phyloP scores from a whole-genome alignment of 2,888 invertebrate genomes.

The Amblyjoppa fuscipennis region DNA sequence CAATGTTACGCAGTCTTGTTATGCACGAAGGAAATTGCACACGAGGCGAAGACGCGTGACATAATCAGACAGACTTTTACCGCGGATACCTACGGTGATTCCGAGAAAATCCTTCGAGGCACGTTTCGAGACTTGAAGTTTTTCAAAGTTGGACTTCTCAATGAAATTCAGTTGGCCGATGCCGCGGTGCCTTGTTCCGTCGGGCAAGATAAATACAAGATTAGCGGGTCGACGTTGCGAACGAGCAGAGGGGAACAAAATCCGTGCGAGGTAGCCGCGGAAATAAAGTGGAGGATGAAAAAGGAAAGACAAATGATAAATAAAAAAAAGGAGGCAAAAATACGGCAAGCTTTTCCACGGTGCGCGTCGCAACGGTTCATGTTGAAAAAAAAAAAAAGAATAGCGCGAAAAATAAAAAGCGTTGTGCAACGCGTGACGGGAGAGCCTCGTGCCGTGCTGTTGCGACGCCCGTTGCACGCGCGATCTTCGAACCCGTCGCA shows the following conservation, averaged over 20 bases:
- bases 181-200: slow-evolving; percentile 27
- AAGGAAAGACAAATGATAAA: not conserved
- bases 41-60: slow-evolving; percentile 33
- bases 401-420: slow-evolving; percentile 9
- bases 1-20: slow-evolving; percentile 20
- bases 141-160: slow-evolving; percentile 63
- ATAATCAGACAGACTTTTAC: slow-evolving; percentile 57
- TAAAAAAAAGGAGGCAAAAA: slow-evolving; percentile 40
- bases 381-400: slow-evolving; percentile 2
- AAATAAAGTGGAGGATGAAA: slow-evolving; percentile 6
- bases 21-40: slow-evolving; percentile 39
- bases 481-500: not conserved
- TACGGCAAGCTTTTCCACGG: slow-evolving; percentile 45
- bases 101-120: slow-evolving; percentile 44
- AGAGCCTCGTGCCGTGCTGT: slow-evolving; percentile 18
- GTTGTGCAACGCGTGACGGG: slow-evolving; percentile 10
- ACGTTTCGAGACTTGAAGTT: slow-evolving; percentile 29
- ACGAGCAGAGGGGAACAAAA: slow-evolving; percentile 20
- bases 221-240: slow-evolving; percentile 30
- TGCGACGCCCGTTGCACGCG: not conserved
- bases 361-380: slow-evolving; percentile 10
- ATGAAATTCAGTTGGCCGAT: slow-evolving; percentile 65
- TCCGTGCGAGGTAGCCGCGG: slow-evolving; percentile 6
- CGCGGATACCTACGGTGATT: not conserved
- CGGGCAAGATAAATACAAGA: slow-evolving; percentile 42